Base-by-base conservation (phyloP, 2,888 invertebrate genomes). In the Meghimatium bilineatum region DNA sequence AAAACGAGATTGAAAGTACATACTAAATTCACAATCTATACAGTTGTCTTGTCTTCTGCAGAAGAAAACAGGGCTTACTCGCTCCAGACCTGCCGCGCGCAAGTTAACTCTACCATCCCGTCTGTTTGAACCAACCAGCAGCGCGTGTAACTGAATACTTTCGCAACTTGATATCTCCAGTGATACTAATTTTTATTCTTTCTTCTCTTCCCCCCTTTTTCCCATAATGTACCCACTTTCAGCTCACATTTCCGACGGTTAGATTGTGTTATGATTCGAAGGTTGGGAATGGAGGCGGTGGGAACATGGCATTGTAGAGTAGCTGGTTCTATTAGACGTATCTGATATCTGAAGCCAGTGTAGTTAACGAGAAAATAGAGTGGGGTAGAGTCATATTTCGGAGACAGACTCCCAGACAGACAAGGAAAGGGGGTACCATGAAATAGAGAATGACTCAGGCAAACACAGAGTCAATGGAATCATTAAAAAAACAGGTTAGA, bases 151-250 rank as follows among this genome's bases (percentile, higher is more conserved):
- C 36, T 20, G 26, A 69, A 80, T 52, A 56, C 23, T 20, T 29
- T 6, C 23, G 80, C 32, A 80, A 80, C 69, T 23, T 20, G 71
- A 80, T 44, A n/a, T 38, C 36, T 80, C 80, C 63, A 80, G 44
- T 80, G 80, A 80, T 80, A 80, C 56, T 56, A 56, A 23, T 23
- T 44, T 44, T 44, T 44, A 23, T 60, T 78, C 38, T 34, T 78
- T 38, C n/a, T 66, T 49, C 12, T 74, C 32, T 29, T 29, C 8
- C 14, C 32, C 66, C n/a, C 12, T 74, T 14, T 29, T 29, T 3
- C 14, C 32, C 66, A n/a, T 5, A n/a, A 3, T 29, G 66, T 66
- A 66, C 29, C 66, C 66, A 66, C 66, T 32, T 14, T 26, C 66
- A n/a, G 66, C 2, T 66, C 66, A 66, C 66, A 66, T 66, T 66